Evolutionary conservation across 2,888 invertebrate genomes (phyloP).

Genomic region (Hypolimnas misippus): DNA sequence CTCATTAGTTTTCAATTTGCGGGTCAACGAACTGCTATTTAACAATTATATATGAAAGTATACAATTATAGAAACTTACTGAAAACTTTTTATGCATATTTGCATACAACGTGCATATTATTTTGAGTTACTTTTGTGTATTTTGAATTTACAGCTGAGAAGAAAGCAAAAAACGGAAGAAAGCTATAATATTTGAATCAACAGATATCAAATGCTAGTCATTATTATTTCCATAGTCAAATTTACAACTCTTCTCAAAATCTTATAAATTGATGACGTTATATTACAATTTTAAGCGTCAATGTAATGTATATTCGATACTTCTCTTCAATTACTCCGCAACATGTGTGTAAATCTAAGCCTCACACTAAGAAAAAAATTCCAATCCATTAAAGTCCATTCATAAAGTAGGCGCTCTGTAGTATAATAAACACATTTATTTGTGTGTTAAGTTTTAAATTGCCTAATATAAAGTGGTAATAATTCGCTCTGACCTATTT

Average conservation of each 20-base stretch:
- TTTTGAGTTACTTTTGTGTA: too few relatives aligned
- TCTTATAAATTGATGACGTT: too few relatives aligned
- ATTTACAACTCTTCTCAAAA: too few relatives aligned
- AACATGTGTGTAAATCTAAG: too few relatives aligned
- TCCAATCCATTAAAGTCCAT: background rate
- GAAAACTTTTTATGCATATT: background rate
- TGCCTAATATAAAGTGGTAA: conserved; percentile 28
- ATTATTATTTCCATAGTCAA: too few relatives aligned
- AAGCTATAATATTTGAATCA: too few relatives aligned
- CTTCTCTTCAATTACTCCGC: too few relatives aligned
- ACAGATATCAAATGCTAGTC: too few relatives aligned
- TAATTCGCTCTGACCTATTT: conserved; percentile 42
- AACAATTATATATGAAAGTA: conserved; percentile 7
- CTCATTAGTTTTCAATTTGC: conserved; percentile 61
- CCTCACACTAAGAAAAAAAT: background rate
- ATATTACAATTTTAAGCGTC: too few relatives aligned
- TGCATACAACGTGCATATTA: background rate
- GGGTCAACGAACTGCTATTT: conserved; percentile 30
- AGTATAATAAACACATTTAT: conserved; percentile 9
- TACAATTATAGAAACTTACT: conserved; percentile 2
- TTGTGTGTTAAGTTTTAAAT: conserved; percentile 22
- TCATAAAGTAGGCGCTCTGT: background rate
- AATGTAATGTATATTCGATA: too few relatives aligned
- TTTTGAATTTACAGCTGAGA: too few relatives aligned
- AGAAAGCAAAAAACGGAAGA: too few relatives aligned